phyloP scores from a whole-genome alignment of 2,113 vertebrate species.

The Lates calcarifer region DNA sequence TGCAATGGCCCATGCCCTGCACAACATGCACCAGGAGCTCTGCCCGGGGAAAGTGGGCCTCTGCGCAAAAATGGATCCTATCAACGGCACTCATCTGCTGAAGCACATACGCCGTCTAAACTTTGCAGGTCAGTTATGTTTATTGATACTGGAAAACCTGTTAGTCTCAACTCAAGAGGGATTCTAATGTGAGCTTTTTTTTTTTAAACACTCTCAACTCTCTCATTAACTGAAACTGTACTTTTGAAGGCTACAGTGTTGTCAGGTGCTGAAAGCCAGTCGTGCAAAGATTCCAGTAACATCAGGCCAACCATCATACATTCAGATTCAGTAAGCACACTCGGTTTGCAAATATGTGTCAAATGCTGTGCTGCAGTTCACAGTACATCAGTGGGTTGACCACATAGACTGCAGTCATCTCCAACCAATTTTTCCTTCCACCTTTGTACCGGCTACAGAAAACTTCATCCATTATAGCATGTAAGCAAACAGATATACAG shows the following conservation, averaged over 20 bases:
- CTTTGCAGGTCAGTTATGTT: slow-evolving; percentile 90
- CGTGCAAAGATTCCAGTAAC: neutral
- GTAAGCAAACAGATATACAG: neutral
- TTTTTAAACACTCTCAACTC: neutral
- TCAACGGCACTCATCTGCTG: slow-evolving; percentile 93
- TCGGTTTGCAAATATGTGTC: neutral
- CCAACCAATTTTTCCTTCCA: neutral
- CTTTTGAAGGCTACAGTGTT: neutral
- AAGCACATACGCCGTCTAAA: slow-evolving; percentile 95
- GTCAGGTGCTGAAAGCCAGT: neutral
- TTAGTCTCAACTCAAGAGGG: neutral
- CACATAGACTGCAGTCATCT: neutral
- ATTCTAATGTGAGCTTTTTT: neutral
- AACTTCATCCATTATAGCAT: too few relatives aligned
- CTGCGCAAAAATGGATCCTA: slow-evolving; percentile 93
- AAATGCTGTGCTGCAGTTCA: neutral
- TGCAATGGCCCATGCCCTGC: slow-evolving; percentile 95
- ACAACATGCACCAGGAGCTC: slow-evolving; percentile 95
- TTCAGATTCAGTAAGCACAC: neutral
- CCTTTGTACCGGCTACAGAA: neutral
- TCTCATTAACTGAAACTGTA: neutral
- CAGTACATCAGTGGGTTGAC: neutral
- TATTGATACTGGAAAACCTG: neutral
- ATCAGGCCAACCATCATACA: neutral
- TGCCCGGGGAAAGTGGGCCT: slow-evolving; percentile 94